Evolutionary conservation across 2,888 invertebrate genomes (phyloP), one percentile per base, ranked within the genome.

Genomic region (Operophtera brumata): DNA sequence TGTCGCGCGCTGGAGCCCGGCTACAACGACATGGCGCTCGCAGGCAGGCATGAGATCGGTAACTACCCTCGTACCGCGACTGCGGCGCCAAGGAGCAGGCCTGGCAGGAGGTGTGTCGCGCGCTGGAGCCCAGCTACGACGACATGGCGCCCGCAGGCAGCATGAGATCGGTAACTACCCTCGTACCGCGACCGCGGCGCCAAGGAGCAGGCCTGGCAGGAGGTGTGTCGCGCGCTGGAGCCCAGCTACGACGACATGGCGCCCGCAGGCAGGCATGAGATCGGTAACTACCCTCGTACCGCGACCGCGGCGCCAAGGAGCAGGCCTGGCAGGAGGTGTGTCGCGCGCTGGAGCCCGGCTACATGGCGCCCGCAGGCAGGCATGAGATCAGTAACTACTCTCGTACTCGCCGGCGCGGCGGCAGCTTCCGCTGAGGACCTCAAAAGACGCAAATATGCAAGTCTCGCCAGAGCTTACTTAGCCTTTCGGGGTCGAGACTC

Each of bases 251-350:
- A 65, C 0, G 12, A 30, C 14, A 35, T 58, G 47, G 8, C 54
- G n/a, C 26, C 52, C 39, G 37, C 20, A 0, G 53, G 57, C 9
- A 42, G 36, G 0, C 56, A 55, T 7, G 62, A 64, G 13, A 49
- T 55, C 20, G 56, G 64, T 64, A 20, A 25, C 3, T 1, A n/a
- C 6, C 0, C 7, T 36, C 12, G 11, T 12, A 12, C 7, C 1
- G 0, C 12, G 12, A 12, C 4, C 6, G 67, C 25, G 11, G 12
- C 28, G 49, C 51, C 28, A 67, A 69, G 37, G 67, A 71, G 12
- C 40, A 43, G 12, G 69, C 70, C 9, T 77, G 76, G 76, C 39
- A 25, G 0, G 68, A 70, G 20, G 60, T 77, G 4, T 71, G 63
- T 53, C 57, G 43, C 6, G 60, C 66, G 7, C 41, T 76, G 4